A percentile compares a stretch with the other conserved stretches of the same genome.
phyloP scores from a whole-genome alignment of 1,140 invertebrate genomes.

The Coptotermes formosanus region DNA sequence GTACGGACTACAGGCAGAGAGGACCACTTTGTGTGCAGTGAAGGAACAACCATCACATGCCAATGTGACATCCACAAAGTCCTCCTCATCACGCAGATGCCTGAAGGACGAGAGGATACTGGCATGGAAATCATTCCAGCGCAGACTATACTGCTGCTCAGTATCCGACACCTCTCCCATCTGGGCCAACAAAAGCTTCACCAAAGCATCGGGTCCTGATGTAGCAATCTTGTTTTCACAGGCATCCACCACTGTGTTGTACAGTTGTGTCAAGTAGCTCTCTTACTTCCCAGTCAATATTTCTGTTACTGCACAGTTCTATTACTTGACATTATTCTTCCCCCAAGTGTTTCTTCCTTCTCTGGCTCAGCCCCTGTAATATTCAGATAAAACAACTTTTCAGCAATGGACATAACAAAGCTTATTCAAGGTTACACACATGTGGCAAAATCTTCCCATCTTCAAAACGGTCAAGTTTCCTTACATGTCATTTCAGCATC shows the following conservation, averaged over 20 bases:
- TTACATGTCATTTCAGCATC: too few species aligned
- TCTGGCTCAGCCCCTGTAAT: not conserved
- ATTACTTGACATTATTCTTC: constrained; percentile 11
- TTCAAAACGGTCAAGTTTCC: too few species aligned
- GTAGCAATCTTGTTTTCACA: not conserved
- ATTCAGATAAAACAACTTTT: not conserved
- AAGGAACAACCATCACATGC: constrained; percentile 87
- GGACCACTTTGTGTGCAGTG: constrained; percentile 86
- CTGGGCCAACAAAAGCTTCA: constrained; percentile 25
- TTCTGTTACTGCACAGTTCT: not conserved
- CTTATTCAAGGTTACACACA: too few species aligned
- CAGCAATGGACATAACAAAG: too few species aligned
- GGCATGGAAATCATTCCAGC: constrained; percentile 91
- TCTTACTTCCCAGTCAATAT: not conserved
- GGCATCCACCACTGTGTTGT: not conserved
- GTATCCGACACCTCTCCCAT: constrained; percentile 43
- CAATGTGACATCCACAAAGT: constrained; percentile 88
- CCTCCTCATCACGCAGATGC: constrained; percentile 78
- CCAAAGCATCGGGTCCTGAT: constrained; percentile 21
- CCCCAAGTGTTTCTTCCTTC: not conserved
- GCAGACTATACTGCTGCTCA: constrained; percentile 87
- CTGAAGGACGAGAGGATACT: constrained; percentile 85
- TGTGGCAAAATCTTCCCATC: too few species aligned
- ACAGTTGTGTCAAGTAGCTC: not conserved
- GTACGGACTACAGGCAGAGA: constrained; percentile 90